Base-by-base conservation (phyloP, 2,888 invertebrate species). In the Lacanobia wlatinum region DNA sequence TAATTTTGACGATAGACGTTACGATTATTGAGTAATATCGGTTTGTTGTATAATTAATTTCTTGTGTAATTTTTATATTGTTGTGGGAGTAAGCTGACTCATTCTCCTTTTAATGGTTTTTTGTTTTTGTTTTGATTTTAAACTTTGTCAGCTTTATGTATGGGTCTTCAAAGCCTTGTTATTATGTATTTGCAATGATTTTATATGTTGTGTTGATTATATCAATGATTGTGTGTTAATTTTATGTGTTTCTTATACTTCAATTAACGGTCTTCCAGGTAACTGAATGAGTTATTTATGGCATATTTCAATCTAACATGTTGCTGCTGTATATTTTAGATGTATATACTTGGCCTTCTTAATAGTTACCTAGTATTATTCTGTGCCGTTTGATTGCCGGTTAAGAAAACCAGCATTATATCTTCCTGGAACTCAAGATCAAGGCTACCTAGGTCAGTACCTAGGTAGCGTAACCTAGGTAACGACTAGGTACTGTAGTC, bases 21-120 rank as follows among this genome's bases (percentile, higher is more conserved):
- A 91, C 89, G 90, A 91, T 94, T 94, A 95, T 94, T 94, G 90
- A 89, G 94, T 95, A 95, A 95, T 95, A 92, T 94, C 85, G 90
- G 90, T 92, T 92, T 92, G 92, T 92, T 90, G 89, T 92, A 86
- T 93, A 92, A 94, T 94, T 94, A 93, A 92, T 93, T 92, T 76
- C 73, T 91, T 91, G 90, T 92, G 92, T 92, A 92, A 92, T 91
- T 92, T 92, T 90, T 89, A 87, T 90, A 88, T 90, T 90, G 84
- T 80, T 87, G 90, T 94, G 94, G 90, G 95, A 94, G 89, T 87
- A 77, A 81, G 94, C 92, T 94, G 92, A 91, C 90, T 94, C 94
- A 94, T 48, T 40, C n/a, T 21, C 10, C 12, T 28, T 77, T 74
- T 83, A 78, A 73, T 83, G 75, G 68, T 63, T 53, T 80, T 67